Base-by-base conservation (phyloP, 2,888 invertebrate genomes). In the Hydrotaea diabolus region DNA sequence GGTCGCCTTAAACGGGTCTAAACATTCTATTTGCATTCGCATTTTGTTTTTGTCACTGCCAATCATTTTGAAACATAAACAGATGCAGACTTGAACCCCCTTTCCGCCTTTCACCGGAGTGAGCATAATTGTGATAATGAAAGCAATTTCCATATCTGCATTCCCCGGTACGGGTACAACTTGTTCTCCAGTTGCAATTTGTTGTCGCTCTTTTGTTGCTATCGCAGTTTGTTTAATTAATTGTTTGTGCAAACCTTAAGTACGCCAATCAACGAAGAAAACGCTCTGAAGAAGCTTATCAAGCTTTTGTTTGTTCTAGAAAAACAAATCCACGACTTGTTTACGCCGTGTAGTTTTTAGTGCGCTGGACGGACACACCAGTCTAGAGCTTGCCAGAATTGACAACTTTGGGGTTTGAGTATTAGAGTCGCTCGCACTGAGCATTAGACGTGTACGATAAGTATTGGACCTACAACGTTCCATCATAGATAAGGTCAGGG, bases 211-310 rank as follows among this genome's bases (percentile, higher is more conserved):
- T n/a, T 53, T 17, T 53, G 17, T 53, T 55, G 31, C 31, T 31
- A 31, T 31, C 31, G 31, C 31, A 2, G 19, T 64, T 62, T 62
- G 13, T 36, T 36, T 43, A 43, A 43, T 66, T 21, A 43, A 69
- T 69, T 43, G 46, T 69, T 66, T 66, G 66, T 43, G 66, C 66
- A 17, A 66, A 66, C 39, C 21, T 43, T 46, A 66, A 66, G 21
- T 26, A 66, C 19, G 36, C 21, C 36, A 69, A 46, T 46, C 69
- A 69, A 69, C 43, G n/a, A 62, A 62, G 36, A 15, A 66, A 43
- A 39, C n/a, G 1, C 3, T 5, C 43, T 15, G 2, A 26, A 62
- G 43, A 74, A 26, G 59, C 43, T 59, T 62, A 74, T 74, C 74
- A 74, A n/a, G 43, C 43, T 74, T 15, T 21, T 69, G 26, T 36